A percentile compares a stretch with the other conserved stretches of the same genome.
Conservation (phyloP, 2,797 vertebrate genomes). For the Myotis findleyi region DNA sequence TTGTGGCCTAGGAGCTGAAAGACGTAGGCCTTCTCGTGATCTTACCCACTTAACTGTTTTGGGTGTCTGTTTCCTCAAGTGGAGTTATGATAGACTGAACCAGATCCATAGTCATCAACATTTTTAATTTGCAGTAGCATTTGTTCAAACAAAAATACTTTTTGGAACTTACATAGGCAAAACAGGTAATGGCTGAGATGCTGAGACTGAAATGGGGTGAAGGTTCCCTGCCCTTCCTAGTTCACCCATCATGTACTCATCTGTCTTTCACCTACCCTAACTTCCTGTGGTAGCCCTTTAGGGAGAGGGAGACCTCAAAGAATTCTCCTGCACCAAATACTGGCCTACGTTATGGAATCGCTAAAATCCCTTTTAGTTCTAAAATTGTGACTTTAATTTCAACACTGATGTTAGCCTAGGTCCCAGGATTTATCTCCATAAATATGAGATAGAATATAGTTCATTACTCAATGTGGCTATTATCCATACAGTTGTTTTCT, state of each 20-base stretch:
- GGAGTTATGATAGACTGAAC: neutral
- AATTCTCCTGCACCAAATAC: neutral
- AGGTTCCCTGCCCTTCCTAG: neutral
- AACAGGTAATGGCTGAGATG: neutral
- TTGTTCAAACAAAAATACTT: constrained; percentile 26
- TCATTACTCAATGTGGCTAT: neutral
- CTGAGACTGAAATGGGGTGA: neutral
- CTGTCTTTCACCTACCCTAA: neutral
- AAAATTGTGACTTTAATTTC: neutral
- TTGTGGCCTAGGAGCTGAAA: neutral
- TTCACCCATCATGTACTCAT: neutral
- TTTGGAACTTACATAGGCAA: neutral
- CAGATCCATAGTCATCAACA: neutral
- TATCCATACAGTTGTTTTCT: neutral
- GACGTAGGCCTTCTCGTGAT: neutral
- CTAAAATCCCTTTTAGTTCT: neutral
- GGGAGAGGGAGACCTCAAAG: neutral
- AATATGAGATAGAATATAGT: neutral
- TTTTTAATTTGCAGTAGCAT: neutral
- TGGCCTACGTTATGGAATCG: neutral
- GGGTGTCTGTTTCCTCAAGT: neutral
- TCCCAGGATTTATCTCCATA: neutral
- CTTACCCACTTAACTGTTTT: neutral
- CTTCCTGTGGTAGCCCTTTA: neutral
- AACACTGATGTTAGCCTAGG: neutral